Evolutionary conservation across 2,888 invertebrate genomes (phyloP), one percentile per base, ranked within the genome.

Genomic region (Drosophila subquinaria): DNA sequence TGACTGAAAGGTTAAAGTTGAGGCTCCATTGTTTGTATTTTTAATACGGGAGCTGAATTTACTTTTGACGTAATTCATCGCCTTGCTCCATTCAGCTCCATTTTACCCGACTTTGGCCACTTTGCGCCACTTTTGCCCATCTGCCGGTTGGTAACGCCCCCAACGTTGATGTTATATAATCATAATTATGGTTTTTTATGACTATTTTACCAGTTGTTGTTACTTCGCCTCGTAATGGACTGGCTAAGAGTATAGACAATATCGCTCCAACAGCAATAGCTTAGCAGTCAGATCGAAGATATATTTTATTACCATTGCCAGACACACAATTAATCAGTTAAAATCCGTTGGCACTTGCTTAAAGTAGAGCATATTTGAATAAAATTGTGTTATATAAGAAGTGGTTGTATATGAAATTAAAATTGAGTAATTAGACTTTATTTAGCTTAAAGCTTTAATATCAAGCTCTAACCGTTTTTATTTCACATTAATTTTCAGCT

Each of bases 1-100:
- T 60, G 73, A 75, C 68, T 59, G 76, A 69, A 77, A 87, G 81
- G 87, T 83, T 83, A 75, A 72, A 83, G 84, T 83, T 82, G 61
- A 68, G 61, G 38, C 61, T 50, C n/a, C 48, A 48, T 65, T 60
- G 47, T 57, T 55, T 56, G 68, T 62, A 35, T 42, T 71, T 64
- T 60, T 48, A 60, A 50, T n/a, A 51, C 23, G 35, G 10, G 2
- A 68, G 48, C 45, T 69, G 50, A 53, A 55, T 77, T 73, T 52
- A 64, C 53, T 67, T 66, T 69, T 66, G 68, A 69, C 62, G 69
- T 71, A 62, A 51, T 42, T 40, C 50, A 42, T 40, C 30, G 42
- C 13, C 30, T n/a, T 13, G 23, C 42, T 62, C 27, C 53, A n/a
- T 42, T 33, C 38, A 13, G 30, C 35, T 48, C 20, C 43, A 50